Evolutionary conservation across 2,113 vertebrate genomes (phyloP).

Genomic region (Coreoperca whiteheadi): DNA sequence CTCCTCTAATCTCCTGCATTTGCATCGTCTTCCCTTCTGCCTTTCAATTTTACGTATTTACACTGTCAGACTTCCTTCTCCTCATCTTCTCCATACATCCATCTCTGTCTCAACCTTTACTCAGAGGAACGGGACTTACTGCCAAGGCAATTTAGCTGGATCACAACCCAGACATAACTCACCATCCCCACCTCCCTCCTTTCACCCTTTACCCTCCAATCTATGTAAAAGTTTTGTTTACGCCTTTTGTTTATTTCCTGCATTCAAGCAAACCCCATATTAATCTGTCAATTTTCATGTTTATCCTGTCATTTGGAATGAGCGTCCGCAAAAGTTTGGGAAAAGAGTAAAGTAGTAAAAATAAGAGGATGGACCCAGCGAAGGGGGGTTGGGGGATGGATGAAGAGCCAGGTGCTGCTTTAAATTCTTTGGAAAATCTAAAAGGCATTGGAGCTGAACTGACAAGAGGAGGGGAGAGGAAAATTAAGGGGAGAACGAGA

Average conservation of each 20-base stretch:
- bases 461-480: conserved; percentile 39
- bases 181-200: conserved; percentile 31
- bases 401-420: conserved; percentile 29
- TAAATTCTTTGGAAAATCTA: conserved; percentile 50
- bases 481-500: not conserved
- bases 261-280: conserved; percentile 24
- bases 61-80: conserved; percentile 33
- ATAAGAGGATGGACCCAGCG: not conserved
- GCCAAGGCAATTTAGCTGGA: conserved; percentile 58
- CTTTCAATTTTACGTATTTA: conserved; percentile 57
- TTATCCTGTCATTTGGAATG: not conserved
- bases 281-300: conserved; percentile 37
- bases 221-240: conserved; percentile 41
- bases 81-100: conserved; percentile 33
- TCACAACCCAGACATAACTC: conserved; percentile 61
- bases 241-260: conserved; percentile 1
- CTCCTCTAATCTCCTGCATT: conserved; percentile 46
- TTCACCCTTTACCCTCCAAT: not conserved
- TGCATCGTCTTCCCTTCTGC: conserved; percentile 48
- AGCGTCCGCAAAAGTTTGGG: conserved; percentile 24
- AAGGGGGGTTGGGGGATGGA: not conserved
- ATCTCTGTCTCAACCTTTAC: conserved; percentile 23
- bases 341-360: not conserved
- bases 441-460: conserved; percentile 61
- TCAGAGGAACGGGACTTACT: conserved; percentile 31